phyloP scores from a whole-genome alignment of 1,140 invertebrate genomes.

The Megalopta genalis region DNA sequence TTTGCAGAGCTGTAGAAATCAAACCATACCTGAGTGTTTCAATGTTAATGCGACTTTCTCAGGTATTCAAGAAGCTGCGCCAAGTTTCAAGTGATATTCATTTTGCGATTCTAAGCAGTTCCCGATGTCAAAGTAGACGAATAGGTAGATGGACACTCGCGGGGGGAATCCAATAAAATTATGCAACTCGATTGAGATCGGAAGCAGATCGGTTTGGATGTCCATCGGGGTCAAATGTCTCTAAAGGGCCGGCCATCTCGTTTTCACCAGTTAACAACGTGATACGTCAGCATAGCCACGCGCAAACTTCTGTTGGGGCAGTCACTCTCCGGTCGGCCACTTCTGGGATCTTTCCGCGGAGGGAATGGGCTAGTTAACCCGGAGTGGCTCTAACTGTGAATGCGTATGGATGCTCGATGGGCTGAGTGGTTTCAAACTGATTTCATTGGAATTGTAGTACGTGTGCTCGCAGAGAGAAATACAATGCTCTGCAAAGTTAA shows the following conservation, averaged over 20 bases:
- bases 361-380: conserved; percentile 41
- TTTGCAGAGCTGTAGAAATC: no score
- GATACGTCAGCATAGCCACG: conserved; percentile 11
- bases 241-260: background rate
- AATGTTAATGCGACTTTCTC: no score
- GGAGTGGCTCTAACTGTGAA: conserved; percentile 47
- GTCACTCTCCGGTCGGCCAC: conserved; percentile 10
- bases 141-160: background rate
- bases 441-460: conserved; percentile 16
- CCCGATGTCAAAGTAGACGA: background rate
- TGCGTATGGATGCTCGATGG: conserved; percentile 11
- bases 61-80: background rate
- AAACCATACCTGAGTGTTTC: no score
- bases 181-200: background rate
- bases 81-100: background rate
- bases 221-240: background rate
- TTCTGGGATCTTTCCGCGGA: conserved; percentile 4
- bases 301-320: conserved; percentile 22
- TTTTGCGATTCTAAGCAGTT: background rate
- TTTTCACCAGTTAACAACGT: background rate
- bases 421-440: background rate
- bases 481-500: no score
- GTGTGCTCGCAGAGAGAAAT: conserved; percentile 17
- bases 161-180: background rate
- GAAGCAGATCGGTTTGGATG: background rate